These are phyloP conservation scores for Ataeniobius toweri DNA, from an alignment of 2,797 vertebrate species.

Conservation along the genomic window DNA sequence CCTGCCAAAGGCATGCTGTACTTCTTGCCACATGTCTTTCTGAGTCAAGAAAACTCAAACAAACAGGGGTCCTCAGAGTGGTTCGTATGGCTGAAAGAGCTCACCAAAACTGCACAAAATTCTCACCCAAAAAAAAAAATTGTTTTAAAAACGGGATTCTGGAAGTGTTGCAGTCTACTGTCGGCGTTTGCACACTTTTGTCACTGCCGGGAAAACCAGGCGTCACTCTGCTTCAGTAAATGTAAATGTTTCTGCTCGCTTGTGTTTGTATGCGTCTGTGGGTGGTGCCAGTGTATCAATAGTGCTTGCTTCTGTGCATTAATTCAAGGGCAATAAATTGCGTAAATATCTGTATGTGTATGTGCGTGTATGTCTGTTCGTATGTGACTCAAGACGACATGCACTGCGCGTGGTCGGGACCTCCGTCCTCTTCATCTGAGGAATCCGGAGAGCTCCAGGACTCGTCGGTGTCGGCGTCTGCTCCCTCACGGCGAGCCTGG, in stretches of 20 bases:
- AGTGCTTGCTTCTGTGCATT: conserved; percentile 76
- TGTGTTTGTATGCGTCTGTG: conserved; percentile 44
- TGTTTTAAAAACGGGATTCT: conserved; percentile 17
- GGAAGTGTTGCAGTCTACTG: conserved; percentile 43
- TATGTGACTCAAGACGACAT: conserved; percentile 90
- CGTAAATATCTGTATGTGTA: conserved; percentile 37
- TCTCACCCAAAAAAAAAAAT: conserved; percentile 12
- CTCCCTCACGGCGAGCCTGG: conserved; percentile 76
- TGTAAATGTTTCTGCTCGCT: conserved; percentile 29
- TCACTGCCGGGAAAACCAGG: conserved; percentile 47
- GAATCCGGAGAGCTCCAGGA: conserved; percentile 93
- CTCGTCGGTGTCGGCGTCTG: conserved; percentile 89
- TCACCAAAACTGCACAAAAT: conserved; percentile 43
- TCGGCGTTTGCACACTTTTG: conserved; percentile 37
- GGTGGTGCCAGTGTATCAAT: conserved; percentile 76
- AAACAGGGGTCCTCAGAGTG: conserved; percentile 42
- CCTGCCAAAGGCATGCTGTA: conserved; percentile 38
- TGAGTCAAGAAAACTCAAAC: conserved; percentile 33
- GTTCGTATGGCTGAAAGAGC: conserved; percentile 50
- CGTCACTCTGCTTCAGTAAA: conserved; percentile 48
- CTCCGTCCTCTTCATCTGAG: conserved; percentile 92
- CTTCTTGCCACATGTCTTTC: conserved; percentile 44
- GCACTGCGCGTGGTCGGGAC: conserved; percentile 94
- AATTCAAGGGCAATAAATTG: conserved; percentile 73
- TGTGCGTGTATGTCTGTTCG: conserved; percentile 17